Base-by-base conservation (phyloP, 2,113 vertebrate species). In the Oxyruncus cristatus region DNA sequence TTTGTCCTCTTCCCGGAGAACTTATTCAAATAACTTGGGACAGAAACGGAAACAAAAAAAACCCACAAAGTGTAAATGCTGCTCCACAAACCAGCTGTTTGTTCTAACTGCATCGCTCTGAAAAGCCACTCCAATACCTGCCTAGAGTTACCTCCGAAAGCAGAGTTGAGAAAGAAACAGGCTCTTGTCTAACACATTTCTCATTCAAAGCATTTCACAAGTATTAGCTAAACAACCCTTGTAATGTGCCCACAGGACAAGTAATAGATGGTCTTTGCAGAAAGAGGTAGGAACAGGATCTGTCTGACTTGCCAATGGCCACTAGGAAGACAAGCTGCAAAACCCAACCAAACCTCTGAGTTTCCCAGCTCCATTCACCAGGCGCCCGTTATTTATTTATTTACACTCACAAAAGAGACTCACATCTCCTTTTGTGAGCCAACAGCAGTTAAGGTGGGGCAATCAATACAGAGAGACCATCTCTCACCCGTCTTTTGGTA, bases 401-500 rank as follows among this genome's bases (percentile, higher is more conserved):
- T 72, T 32, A 63, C 30, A 26, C 14, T 28, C 19, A 12, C 14
- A 37, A 14, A 70, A 87, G 32, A 16, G 9, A 58, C 46, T 44
- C 7, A 1, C 1, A 0, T 24, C 20, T 66, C 56, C 56, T 47
- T 9, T 33, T 0, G 1, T 33, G 24, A 8, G 2, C 33, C 50
- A 72, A 33, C 52, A 55, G 78, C 28, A 71, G 26, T n/a, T 70
- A 8, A 37, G 35, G 24, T 18, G 37, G 6, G 24, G 33, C 23
- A 52, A 10, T 15, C 21, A 27, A 3, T 2, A 56, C 35, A 3
- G 14, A 42, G 35, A 68, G 14, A 23, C 12, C 32, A 14, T 8
- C 22, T 61, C 12, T 33, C 11, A 14, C 28, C 7, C 1, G 1
- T 8, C 12, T 30, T 59, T n/a, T 27, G 44, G 23, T 4, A 18